These are phyloP conservation scores for Protonibea diacanthus DNA, from an alignment of 2,797 vertebrate species.

Conservation along the genomic window DNA sequence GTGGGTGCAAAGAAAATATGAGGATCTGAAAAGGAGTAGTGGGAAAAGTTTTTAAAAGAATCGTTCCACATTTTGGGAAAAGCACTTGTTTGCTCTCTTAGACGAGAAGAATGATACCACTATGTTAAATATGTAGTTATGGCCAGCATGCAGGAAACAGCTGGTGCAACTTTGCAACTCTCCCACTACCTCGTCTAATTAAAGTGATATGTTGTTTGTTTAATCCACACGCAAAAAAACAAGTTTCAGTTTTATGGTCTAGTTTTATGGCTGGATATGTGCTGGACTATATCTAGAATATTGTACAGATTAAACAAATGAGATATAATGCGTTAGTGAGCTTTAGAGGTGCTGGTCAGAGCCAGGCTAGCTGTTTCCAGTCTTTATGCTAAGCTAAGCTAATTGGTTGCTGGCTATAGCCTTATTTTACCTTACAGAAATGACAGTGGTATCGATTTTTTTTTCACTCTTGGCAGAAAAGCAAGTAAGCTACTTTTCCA, in stretches of 20 bases:
- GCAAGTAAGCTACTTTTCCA: background rate
- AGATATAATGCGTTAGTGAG: background rate
- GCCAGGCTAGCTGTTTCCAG: background rate
- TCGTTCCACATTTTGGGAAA: too few relatives aligned
- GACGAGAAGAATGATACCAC: background rate
- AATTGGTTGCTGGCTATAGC: background rate
- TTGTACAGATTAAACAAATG: background rate
- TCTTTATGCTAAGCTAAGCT: conserved; percentile 10
- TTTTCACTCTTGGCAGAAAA: background rate
- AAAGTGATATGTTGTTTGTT: too few relatives aligned
- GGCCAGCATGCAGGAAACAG: background rate
- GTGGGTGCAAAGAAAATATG: conserved; percentile 10
- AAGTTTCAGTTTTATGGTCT: too few relatives aligned
- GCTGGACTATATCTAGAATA: background rate
- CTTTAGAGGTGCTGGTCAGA: background rate
- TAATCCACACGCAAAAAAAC: too few relatives aligned
- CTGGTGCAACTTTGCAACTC: background rate
- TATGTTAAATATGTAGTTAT: background rate
- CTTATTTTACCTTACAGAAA: background rate
- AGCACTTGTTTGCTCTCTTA: too few relatives aligned
- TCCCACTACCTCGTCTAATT: too few relatives aligned
- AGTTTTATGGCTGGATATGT: background rate
- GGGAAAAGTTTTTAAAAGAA: too few relatives aligned
- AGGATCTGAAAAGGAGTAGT: background rate
- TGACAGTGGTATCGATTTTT: conserved; percentile 12